Base-by-base conservation (phyloP, 2,888 invertebrate genomes). In the Empis livida region DNA sequence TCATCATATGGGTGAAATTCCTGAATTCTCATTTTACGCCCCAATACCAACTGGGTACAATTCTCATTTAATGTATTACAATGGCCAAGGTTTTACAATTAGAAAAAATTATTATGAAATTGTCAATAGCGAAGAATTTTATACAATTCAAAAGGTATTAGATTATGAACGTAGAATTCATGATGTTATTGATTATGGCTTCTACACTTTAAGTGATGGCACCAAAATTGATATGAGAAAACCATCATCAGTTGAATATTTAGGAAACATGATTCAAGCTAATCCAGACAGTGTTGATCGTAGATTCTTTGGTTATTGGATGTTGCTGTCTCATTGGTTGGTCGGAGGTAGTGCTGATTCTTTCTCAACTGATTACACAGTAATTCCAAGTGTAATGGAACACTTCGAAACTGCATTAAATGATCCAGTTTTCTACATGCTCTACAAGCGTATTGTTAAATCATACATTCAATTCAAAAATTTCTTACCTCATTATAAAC, bases 381-480 rank as follows among this genome's bases (percentile, higher is more conserved):
- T n/a, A n/a, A n/a, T n/a, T n/a, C 78, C 82, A 13, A 71, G 77
- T 10, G 71, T 77, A 2, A 65, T 82, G 53, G 77, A 82, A 57
- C 71, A 73, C 53, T 78, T 76, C 59, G 75, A 77, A 58, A 81
- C 82, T 6, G 75, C 78, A 56, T 67, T 82, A 53, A 79, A 84
- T 53, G 85, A 86, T 61, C 85, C 85, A 17, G 73, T 80, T 41
- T 84, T 82, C 74, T 86, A 80, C 64, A 75, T 76, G 54, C 67
- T 84, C 50, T 79, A 79, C 61, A 78, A 81, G 64, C 76, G 77
- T 49, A 70, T 82, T 51, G 59, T 74, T 43, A 64, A 74, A 49
- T 70, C 73, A 42, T 73, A 78, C 60, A 64, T 71, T 53, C 71
- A 77, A 43, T 82, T 78, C 72, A 80, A 80, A 60, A 60, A 65